Evolutionary conservation across 2,888 invertebrate species (phyloP).

Genomic region (Tenthredo notha): DNA sequence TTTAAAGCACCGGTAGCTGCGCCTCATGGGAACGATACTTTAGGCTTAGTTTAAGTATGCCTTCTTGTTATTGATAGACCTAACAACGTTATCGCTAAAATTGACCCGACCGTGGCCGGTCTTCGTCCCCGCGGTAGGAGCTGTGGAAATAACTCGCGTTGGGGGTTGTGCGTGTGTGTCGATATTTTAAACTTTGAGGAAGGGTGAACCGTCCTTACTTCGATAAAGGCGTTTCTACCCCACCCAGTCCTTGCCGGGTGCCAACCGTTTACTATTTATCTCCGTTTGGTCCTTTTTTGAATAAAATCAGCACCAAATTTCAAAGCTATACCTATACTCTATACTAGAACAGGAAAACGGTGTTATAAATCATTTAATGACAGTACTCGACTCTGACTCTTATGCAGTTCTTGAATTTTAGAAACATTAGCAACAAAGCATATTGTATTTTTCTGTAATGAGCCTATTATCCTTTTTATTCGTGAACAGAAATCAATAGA

Average conservation of each 20-base stretch:
- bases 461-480: too few species aligned
- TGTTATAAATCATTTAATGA: background rate
- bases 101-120: slow-evolving; percentile 34
- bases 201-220: slow-evolving; percentile 39
- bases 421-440: too few species aligned
- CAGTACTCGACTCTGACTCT: background rate
- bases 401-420: too few species aligned
- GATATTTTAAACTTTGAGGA: slow-evolving; percentile 50
- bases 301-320: background rate
- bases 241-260: background rate
- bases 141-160: slow-evolving; percentile 34
- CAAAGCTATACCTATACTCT: background rate
- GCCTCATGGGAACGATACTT: slow-evolving; percentile 76
- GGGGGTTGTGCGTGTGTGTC: slow-evolving; percentile 38
- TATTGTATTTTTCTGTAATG: too few species aligned
- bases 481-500: background rate
- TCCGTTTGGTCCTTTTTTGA: slow-evolving; percentile 3
- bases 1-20: slow-evolving; percentile 47
- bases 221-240: slow-evolving; percentile 40
- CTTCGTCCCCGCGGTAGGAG: background rate
- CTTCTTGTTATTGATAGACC: slow-evolving; percentile 56
- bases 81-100: slow-evolving; percentile 47
- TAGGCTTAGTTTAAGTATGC: slow-evolving; percentile 77
- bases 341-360: background rate
- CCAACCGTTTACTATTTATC: slow-evolving; percentile 44